Conservation (phyloP, 2,113 vertebrate species). For the Bufo gargarizans region DNA sequence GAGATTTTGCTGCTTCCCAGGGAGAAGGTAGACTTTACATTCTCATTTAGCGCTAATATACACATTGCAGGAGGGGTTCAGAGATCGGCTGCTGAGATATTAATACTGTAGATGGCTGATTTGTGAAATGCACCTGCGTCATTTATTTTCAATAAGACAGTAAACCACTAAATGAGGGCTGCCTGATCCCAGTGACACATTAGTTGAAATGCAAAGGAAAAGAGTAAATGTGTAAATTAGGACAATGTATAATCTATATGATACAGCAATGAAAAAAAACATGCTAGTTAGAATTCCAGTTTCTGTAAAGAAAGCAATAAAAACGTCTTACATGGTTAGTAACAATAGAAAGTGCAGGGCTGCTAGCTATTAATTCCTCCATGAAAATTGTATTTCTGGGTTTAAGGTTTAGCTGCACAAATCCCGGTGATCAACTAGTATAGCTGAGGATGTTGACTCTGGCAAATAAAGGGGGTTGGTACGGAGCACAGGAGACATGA, state of each 20-base stretch:
- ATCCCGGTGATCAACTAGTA: no score
- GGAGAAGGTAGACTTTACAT: not conserved
- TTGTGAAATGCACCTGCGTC: not conserved
- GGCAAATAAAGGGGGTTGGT: no score
- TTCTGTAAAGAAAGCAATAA: not conserved
- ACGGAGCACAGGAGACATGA: no score
- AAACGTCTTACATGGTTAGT: not conserved
- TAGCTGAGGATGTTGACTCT: no score
- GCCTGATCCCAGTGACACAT: not conserved
- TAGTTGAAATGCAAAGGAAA: not conserved
- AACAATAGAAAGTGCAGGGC: not conserved
- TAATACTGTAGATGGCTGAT: not conserved
- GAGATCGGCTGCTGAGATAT: not conserved
- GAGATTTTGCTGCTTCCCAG: not conserved
- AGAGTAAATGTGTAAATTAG: not conserved
- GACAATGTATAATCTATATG: not conserved
- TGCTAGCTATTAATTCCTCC: not conserved
- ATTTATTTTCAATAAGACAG: not conserved
- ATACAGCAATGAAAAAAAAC: not conserved
- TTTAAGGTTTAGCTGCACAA: not conserved
- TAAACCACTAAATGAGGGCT: not conserved
- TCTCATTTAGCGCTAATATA: not conserved
- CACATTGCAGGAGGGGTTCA: not conserved
- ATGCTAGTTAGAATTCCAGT: not conserved
- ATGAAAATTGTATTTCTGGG: not conserved